phyloP scores from a whole-genome alignment of 1,140 invertebrate species.

The Pseudomyrmex concolor region DNA sequence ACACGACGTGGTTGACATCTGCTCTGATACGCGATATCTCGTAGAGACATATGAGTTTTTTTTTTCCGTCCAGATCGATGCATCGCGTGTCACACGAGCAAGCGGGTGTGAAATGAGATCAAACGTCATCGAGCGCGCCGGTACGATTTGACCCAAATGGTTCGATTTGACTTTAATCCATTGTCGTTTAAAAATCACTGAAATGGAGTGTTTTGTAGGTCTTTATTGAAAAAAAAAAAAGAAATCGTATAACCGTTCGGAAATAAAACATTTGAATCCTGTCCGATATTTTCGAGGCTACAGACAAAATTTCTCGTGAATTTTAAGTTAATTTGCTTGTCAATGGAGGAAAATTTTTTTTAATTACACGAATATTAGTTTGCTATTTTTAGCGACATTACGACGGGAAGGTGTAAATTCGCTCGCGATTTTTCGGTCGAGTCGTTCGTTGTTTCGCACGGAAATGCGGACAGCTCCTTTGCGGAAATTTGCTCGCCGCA shows the following conservation, averaged over 20 bases:
- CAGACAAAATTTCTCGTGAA: too few species aligned
- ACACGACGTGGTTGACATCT: too few species aligned
- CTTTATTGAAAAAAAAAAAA: neutral
- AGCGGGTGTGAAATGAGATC: neutral
- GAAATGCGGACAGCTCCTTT: constrained; percentile 43
- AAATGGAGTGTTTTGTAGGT: neutral
- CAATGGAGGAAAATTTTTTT: neutral
- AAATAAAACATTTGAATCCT: neutral
- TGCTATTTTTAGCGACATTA: neutral
- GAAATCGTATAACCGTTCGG: neutral
- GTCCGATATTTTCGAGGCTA: neutral
- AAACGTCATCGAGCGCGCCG: neutral
- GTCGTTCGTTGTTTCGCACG: neutral
- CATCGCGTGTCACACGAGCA: too few species aligned
- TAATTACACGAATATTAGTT: neutral
- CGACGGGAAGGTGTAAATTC: neutral
- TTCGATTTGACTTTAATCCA: neutral
- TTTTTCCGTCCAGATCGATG: too few species aligned
- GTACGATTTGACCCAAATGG: neutral
- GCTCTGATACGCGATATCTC: too few species aligned
- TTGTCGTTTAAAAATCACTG: neutral
- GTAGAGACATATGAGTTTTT: too few species aligned
- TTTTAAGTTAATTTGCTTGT: too few species aligned
- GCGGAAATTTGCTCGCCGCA: constrained; percentile 38
- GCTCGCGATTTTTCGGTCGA: neutral